These are phyloP conservation scores for Leptopilina syphax DNA, from an alignment of 2,888 invertebrate genomes.

Conservation along the genomic window DNA sequence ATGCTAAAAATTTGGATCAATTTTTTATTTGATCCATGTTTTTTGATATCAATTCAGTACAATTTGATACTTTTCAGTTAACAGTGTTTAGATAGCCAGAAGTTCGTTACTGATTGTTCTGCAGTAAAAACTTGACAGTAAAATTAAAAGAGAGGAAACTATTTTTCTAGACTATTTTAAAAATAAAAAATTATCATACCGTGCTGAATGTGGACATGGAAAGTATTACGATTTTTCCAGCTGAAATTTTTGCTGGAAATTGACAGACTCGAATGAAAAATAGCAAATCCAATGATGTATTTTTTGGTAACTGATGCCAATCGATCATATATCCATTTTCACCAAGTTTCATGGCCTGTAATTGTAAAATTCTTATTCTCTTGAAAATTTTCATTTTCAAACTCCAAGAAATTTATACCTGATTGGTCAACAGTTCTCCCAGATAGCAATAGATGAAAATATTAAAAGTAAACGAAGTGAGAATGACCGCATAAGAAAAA, in stretches of 20 bases:
- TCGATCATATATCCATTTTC: constrained; percentile 60
- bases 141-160: too few relatives aligned
- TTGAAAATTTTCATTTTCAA: background rate
- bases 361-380: background rate
- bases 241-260: constrained; percentile 8
- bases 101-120: too few relatives aligned
- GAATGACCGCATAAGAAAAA: constrained; percentile 35
- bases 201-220: background rate
- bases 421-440: constrained; percentile 44
- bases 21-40: too few relatives aligned
- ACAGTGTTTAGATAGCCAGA: too few relatives aligned
- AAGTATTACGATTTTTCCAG: background rate
- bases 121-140: too few relatives aligned
- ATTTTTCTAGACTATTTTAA: background rate
- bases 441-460: constrained; percentile 49
- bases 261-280: constrained; percentile 40
- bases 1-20: too few relatives aligned
- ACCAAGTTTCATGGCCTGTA: constrained; percentile 61
- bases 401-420: constrained; percentile 28
- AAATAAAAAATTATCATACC: background rate
- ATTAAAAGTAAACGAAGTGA: constrained; percentile 44
- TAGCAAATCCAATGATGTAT: constrained; percentile 57
- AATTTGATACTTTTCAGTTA: too few relatives aligned
- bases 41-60: too few relatives aligned
- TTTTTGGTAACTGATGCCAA: constrained; percentile 65